Evolutionary conservation across 2,113 vertebrate genomes (phyloP).

Genomic region (Agapornis roseicollis): DNA sequence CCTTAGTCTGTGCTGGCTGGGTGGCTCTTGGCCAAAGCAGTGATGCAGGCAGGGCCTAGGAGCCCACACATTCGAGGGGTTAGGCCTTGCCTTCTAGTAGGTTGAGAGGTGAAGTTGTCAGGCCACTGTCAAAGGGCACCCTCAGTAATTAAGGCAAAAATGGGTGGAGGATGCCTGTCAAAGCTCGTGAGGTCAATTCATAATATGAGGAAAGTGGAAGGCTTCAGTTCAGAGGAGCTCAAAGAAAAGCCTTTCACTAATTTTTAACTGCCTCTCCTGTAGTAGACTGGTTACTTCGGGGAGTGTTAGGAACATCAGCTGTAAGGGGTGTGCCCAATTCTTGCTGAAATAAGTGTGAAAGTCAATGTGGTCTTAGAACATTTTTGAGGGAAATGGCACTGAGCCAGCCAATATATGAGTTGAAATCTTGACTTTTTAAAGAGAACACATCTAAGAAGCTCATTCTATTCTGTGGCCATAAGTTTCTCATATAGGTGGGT

Average conservation of each 20-base stretch:
- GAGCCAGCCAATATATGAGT: not conserved
- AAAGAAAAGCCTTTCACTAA: not conserved
- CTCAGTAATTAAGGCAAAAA: not conserved
- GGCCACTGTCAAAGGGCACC: fast-evolving
- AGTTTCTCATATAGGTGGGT: not conserved
- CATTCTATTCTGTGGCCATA: not conserved
- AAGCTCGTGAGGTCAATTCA: not conserved
- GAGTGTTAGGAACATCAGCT: not conserved
- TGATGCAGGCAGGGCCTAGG: not conserved
- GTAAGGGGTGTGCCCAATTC: not conserved
- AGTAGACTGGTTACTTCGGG: not conserved
- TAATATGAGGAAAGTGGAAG: not conserved
- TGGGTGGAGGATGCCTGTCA: not conserved
- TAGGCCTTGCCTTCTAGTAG: not conserved
- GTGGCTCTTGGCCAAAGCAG: not conserved
- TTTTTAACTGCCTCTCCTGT: not conserved
- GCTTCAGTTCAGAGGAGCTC: not conserved
- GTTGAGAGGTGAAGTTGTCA: not conserved
- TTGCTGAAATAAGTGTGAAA: not conserved
- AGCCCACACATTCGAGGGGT: fast-evolving
- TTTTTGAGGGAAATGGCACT: not conserved
- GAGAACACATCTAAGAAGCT: not conserved
- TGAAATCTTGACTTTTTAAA: not conserved
- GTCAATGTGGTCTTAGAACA: not conserved
- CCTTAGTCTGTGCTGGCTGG: not conserved